A percentile compares a stretch with the other conserved stretches of the same genome.
Evolutionary conservation across 1,140 invertebrate genomes (phyloP).

Genomic region (Megalopta genalis): DNA sequence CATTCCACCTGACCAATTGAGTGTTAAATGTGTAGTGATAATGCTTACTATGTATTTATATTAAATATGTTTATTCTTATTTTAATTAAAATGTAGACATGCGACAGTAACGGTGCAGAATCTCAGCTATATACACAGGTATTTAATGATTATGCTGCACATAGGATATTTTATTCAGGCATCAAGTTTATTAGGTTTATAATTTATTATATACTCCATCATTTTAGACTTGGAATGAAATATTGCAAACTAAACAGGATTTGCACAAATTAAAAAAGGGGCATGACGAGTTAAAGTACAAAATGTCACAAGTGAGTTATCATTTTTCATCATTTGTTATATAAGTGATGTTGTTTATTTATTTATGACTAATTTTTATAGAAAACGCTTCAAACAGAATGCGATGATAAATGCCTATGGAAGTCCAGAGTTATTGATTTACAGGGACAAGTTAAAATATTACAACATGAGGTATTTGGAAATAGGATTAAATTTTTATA

Average conservation of each 20-base stretch:
- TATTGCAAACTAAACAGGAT: conserved; percentile 66
- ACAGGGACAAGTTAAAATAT: conserved; percentile 64
- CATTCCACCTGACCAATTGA: too few species aligned
- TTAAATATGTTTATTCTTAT: conserved; percentile 1
- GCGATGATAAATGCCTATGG: conserved; percentile 61
- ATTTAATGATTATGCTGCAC: conserved; percentile 6
- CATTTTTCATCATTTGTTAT: background rate
- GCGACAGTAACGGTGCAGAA: background rate
- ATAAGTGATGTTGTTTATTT: conserved; percentile 2
- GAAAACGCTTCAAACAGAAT: conserved; percentile 60
- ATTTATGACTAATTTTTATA: conserved; percentile 31
- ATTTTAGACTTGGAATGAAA: conserved; percentile 64
- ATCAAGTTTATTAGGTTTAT: background rate
- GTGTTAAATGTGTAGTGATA: background rate
- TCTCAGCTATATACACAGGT: conserved; percentile 22
- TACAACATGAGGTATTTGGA: conserved; percentile 68
- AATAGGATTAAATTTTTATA: conserved; percentile 9
- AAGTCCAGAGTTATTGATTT: conserved; percentile 60
- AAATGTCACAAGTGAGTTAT: conserved; percentile 53
- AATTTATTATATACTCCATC: background rate
- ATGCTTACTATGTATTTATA: background rate
- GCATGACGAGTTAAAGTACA: conserved; percentile 67
- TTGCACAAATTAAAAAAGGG: conserved; percentile 68
- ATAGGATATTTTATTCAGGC: background rate
- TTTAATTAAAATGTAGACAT: background rate